phyloP scores from a whole-genome alignment of 2,113 vertebrate species.

The Labeo rohita region DNA sequence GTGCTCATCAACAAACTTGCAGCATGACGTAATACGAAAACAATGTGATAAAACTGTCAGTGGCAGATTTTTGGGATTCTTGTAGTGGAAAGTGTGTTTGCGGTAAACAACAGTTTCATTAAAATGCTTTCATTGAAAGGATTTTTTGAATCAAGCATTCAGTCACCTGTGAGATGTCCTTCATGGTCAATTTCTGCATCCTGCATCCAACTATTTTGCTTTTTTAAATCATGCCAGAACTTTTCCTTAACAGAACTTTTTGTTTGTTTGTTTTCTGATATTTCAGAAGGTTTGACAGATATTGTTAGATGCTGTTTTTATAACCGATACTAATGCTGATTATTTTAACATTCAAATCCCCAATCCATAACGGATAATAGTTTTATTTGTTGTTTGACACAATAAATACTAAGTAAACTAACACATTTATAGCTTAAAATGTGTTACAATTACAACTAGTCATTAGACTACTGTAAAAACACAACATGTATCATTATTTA shows the following conservation, averaged over 20 bases:
- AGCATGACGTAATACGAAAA: neutral
- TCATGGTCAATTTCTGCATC: constrained; percentile 16
- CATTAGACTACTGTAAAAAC: too few species aligned
- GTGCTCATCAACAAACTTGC: neutral
- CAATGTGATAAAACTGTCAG: neutral
- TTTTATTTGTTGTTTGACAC: too few species aligned
- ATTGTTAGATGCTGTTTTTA: neutral
- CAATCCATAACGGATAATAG: neutral
- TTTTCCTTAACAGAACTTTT: neutral
- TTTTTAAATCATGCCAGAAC: neutral
- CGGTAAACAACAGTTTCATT: neutral
- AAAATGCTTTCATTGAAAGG: constrained; percentile 1
- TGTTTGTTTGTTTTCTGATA: neutral
- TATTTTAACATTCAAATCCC: neutral
- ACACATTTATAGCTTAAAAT: too few species aligned
- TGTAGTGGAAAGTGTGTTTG: neutral
- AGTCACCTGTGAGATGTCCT: constrained; percentile 3
- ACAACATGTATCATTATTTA: too few species aligned
- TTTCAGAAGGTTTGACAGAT: neutral
- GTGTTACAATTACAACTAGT: too few species aligned
- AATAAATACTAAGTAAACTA: too few species aligned
- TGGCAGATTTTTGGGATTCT: neutral
- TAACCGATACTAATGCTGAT: neutral
- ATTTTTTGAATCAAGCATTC: neutral
- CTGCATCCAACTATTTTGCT: neutral